These are phyloP conservation scores for Aeoliscus strigatus DNA, from an alignment of 2,797 vertebrate genomes.

Conservation along the genomic window DNA sequence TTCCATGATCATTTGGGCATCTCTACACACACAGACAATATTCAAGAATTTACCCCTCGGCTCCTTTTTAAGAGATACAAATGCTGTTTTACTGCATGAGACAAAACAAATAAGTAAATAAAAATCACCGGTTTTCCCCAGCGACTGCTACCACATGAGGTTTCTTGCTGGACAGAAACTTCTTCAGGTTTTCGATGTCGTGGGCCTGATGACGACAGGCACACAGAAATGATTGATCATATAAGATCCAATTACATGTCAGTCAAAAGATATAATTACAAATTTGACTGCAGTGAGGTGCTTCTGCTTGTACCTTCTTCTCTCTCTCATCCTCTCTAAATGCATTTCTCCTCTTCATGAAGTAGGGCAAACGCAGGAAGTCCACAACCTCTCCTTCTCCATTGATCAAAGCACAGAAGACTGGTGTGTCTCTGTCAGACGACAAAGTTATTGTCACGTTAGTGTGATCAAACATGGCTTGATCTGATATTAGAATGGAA, in stretches of 20 bases:
- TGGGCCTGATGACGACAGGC: slow-evolving; percentile 64
- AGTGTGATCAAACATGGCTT: too few species aligned
- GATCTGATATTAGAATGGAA: too few species aligned
- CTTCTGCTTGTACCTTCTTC: slow-evolving; percentile 80
- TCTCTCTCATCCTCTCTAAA: slow-evolving; percentile 95
- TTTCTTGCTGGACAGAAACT: slow-evolving; percentile 93
- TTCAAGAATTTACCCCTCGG: neutral
- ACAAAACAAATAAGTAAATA: too few species aligned
- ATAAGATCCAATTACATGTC: neutral
- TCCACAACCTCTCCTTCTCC: slow-evolving; percentile 97
- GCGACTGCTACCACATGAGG: slow-evolving; percentile 96
- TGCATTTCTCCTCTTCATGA: slow-evolving; percentile 94
- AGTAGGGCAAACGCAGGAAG: slow-evolving; percentile 93
- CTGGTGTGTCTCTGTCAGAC: slow-evolving; percentile 89
- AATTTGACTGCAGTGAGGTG: neutral
- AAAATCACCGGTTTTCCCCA: slow-evolving; percentile 94
- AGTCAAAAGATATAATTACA: too few species aligned
- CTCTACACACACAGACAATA: slow-evolving; percentile 67
- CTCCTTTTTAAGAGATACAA: neutral
- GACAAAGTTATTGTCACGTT: neutral
- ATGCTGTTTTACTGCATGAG: neutral
- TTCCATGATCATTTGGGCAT: slow-evolving; percentile 97
- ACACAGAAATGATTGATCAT: slow-evolving; percentile 6
- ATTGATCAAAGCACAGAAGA: slow-evolving; percentile 94
- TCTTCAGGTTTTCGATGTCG: slow-evolving; percentile 94